Conservation (phyloP, 2,888 invertebrate species). For the Nomada fabriciana region DNA sequence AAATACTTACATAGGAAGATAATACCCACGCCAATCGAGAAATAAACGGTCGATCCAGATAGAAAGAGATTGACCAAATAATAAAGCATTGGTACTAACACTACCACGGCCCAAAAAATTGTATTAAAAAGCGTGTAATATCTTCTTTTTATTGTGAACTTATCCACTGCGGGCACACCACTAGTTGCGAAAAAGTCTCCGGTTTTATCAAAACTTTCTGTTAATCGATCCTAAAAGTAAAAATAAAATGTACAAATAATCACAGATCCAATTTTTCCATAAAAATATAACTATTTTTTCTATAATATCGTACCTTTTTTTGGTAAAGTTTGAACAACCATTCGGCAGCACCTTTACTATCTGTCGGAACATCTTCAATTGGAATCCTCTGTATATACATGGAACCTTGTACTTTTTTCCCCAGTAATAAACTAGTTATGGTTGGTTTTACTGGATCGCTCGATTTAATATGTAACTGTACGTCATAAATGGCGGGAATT, state of each 20-base stretch:
- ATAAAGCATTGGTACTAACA: slow-evolving; percentile 90
- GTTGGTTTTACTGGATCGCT: slow-evolving; percentile 90
- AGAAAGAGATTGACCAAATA: slow-evolving; percentile 88
- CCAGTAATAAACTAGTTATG: slow-evolving; percentile 90
- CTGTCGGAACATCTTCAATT: slow-evolving; percentile 91
- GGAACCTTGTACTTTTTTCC: slow-evolving; percentile 90
- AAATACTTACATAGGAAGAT: slow-evolving; percentile 91
- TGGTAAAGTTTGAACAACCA: slow-evolving; percentile 94
- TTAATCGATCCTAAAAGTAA: slow-evolving; percentile 88
- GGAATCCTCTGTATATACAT: slow-evolving; percentile 93
- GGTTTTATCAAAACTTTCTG: slow-evolving; percentile 90
- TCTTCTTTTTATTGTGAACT: slow-evolving; percentile 87
- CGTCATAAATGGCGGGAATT: slow-evolving; percentile 93
- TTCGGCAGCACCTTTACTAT: slow-evolving; percentile 90
- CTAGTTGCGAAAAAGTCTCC: slow-evolving; percentile 93
- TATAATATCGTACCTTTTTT: slow-evolving; percentile 88
- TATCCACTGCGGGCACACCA: slow-evolving; percentile 88
- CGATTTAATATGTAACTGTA: slow-evolving; percentile 90
- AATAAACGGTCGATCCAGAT: slow-evolving; percentile 90
- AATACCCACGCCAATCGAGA: slow-evolving; percentile 89
- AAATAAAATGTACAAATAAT: background rate
- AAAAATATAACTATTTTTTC: background rate
- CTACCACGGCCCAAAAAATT: slow-evolving; percentile 88
- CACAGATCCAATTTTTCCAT: background rate
- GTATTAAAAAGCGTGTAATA: slow-evolving; percentile 90